Base-by-base conservation (phyloP, 2,888 invertebrate species). In the Aporophyla lueneburgensis region DNA sequence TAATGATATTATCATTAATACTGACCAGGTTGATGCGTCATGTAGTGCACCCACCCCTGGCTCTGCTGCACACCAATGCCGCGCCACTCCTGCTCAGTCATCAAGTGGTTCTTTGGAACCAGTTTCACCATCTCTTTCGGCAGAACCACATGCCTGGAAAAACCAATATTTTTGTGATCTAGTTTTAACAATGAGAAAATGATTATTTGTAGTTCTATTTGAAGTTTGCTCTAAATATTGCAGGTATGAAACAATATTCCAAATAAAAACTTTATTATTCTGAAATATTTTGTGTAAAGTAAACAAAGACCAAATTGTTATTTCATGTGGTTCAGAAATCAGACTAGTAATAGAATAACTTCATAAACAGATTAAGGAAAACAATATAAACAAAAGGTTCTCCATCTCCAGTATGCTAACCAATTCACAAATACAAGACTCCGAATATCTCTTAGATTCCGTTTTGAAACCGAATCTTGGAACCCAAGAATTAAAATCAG, bases 11-110 rank as follows among this genome's bases (percentile, higher is more conserved):
- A n/a, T n/a, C 1, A 69, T n/a, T n/a, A n/a, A n/a, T n/a, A 72
- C 93, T 91, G 95, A 98, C 99, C 99, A 92, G 99, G 99, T 90
- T 98, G 97, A 94, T 99, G 99, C 85, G 98, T 98, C 99, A 99
- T 99, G 90, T 99, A 99, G 95, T 99, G 99, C 21, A 99, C 97
- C 99, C 99, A 99, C 70, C 99, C 99, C 89, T 98, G 98, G 90
- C 99, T 99, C 94, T 99, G 99, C 94, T 99, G 99, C 0, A 99
- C 99, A 1, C 99, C 99, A 83, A 99, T 98, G 75, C 98, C 97
- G 90, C 99, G 97, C 99, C 99, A 99, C 95, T 99, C 99, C 66
- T 97, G 96, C 94, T 99, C 99, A 0, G 98, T 97, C 99, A 99
- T 99, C 81, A 99, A 96, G 94, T 99, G 99, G 71, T 98, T 98